Conservation (phyloP, 30 jellyfish, hydroid and myxozoan species). For the Cassiopea xamachana region DNA sequence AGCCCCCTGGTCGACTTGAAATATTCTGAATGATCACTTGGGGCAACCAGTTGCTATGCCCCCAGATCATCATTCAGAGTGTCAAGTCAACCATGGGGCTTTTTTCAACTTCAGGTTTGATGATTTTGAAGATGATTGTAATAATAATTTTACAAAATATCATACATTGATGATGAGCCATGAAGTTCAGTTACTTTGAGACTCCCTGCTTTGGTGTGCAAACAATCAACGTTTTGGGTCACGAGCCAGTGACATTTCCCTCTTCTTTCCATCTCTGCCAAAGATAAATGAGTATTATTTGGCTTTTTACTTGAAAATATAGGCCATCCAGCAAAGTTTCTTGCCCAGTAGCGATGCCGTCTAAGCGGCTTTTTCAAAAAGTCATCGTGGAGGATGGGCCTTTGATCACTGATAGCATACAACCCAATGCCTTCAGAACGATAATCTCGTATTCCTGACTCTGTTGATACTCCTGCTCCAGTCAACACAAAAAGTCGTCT, state of each 20-base stretch:
- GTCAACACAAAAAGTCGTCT: slow-evolving; percentile 78
- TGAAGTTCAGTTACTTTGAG: slow-evolving; percentile 85
- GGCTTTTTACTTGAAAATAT: slow-evolving; percentile 77
- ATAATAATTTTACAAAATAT: not conserved
- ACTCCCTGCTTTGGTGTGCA: slow-evolving; percentile 90
- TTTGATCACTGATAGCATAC: slow-evolving; percentile 68
- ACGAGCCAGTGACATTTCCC: slow-evolving; percentile 95
- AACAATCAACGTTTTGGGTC: slow-evolving; percentile 96
- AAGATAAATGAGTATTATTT: slow-evolving; percentile 54
- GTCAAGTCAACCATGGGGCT: no score
- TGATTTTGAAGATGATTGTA: no score
- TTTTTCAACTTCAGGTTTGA: no score
- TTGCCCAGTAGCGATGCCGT: slow-evolving; percentile 92
- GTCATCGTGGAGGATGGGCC: slow-evolving; percentile 84
- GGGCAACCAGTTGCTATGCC: no score
- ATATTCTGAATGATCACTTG: no score
- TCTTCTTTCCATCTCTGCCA: slow-evolving; percentile 77
- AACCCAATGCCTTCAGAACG: slow-evolving; percentile 90
- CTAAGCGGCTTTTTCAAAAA: slow-evolving; percentile 61
- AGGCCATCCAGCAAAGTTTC: slow-evolving; percentile 97
- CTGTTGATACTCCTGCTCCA: slow-evolving; percentile 98
- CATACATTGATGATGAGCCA: slow-evolving; percentile 90
- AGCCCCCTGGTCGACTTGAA: no score
- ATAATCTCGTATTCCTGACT: slow-evolving; percentile 93
- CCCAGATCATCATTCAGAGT: no score